Evolutionary conservation across 2,113 vertebrate species (phyloP).

Genomic region (Oncorhynchus tshawytscha): DNA sequence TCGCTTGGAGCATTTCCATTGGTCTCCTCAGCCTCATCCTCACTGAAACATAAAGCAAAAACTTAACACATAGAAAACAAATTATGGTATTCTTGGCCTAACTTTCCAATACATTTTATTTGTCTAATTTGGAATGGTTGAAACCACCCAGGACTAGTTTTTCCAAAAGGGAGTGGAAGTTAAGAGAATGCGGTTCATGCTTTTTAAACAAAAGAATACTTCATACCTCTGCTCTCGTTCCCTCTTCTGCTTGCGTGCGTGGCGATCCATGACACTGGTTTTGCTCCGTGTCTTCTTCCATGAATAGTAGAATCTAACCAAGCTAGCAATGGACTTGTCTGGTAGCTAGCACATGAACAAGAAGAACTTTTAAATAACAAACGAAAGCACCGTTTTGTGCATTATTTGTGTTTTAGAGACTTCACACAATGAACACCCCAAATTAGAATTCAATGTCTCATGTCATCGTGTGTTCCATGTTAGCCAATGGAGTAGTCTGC

Average conservation of each 20-base stretch:
- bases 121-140: neutral
- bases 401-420: no score
- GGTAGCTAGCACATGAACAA: slow-evolving; percentile 76
- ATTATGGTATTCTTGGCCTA: no score
- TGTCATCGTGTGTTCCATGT: neutral
- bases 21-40: slow-evolving; percentile 86
- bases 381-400: neutral
- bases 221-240: slow-evolving; percentile 87
- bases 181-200: neutral
- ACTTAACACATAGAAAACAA: neutral
- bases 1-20: slow-evolving; percentile 76
- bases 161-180: neutral
- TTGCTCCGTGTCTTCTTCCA: slow-evolving; percentile 98
- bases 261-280: slow-evolving; percentile 96
- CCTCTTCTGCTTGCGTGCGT: slow-evolving; percentile 90
- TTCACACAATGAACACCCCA: no score
- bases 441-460: no score
- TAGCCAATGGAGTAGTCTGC: neutral
- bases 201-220: neutral
- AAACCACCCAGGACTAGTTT: neutral
- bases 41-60: slow-evolving; percentile 74
- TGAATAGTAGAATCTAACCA: slow-evolving; percentile 96
- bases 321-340: slow-evolving; percentile 92
- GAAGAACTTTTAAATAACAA: neutral
- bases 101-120: no score